Evolutionary conservation across 2,113 vertebrate genomes (phyloP).

Genomic region (Cyprinus carpio): DNA sequence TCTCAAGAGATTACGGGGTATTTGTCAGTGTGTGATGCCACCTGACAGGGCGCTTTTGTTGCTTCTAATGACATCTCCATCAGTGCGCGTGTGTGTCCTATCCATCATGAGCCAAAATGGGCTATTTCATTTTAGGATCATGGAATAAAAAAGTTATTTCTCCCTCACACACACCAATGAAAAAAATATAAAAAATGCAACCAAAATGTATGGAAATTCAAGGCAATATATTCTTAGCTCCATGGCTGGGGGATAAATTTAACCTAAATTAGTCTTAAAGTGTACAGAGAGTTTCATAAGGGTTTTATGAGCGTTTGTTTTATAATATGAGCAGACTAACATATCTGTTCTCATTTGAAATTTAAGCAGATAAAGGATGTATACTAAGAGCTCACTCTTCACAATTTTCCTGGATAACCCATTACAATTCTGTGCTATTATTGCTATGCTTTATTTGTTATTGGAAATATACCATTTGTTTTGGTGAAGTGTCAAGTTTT

Average conservation of each 20-base stretch:
- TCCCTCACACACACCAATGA: conserved; percentile 75
- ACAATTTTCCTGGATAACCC: background rate
- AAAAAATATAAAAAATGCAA: conserved; percentile 78
- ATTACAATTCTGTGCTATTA: conserved; percentile 16
- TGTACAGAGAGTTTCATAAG: conserved; percentile 63
- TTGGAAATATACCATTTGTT: conserved; percentile 48
- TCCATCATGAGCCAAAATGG: conserved; percentile 73
- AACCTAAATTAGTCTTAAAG: conserved; percentile 67
- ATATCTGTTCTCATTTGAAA: conserved; percentile 42
- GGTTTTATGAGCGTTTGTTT: conserved; percentile 63
- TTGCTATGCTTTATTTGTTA: conserved; percentile 48
- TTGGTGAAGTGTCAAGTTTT: conserved; percentile 46
- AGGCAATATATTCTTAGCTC: conserved; percentile 80
- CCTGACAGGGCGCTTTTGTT: conserved; percentile 49
- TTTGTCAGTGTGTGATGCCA: conserved; percentile 40
- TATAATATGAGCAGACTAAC: conserved; percentile 43
- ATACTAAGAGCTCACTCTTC: background rate
- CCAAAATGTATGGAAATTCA: conserved; percentile 85
- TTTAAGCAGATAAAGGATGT: too few species aligned
- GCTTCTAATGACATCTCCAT: conserved; percentile 46
- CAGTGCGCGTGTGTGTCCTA: conserved; percentile 60
- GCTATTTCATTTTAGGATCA: conserved; percentile 72
- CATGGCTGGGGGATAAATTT: conserved; percentile 79
- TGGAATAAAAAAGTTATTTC: conserved; percentile 72
- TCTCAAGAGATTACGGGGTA: conserved; percentile 37